Evolutionary conservation across 2,888 invertebrate genomes (phyloP).

Genomic region (Synergus japonicus): DNA sequence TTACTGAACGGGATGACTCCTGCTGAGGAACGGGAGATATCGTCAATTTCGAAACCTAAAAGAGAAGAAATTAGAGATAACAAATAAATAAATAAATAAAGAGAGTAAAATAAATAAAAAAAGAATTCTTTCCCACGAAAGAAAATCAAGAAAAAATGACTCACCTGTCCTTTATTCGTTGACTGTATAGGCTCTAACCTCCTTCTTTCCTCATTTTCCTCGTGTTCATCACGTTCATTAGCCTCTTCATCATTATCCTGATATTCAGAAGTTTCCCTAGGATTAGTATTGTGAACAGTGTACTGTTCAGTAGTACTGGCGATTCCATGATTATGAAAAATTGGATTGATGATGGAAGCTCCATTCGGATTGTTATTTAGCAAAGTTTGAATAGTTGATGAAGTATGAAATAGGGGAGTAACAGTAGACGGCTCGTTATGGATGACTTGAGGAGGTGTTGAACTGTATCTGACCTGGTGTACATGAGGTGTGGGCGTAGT

Average conservation of each 20-base stretch:
- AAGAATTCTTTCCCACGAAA: neutral
- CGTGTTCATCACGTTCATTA: slow-evolving; percentile 53
- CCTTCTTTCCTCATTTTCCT: slow-evolving; percentile 56
- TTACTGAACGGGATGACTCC: slow-evolving; percentile 48
- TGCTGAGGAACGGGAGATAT: slow-evolving; percentile 68
- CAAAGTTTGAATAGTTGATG: slow-evolving; percentile 72
- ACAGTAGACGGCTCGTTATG: slow-evolving; percentile 70
- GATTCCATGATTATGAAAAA: slow-evolving; percentile 72
- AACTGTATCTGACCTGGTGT: slow-evolving; percentile 70
- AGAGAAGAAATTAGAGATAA: slow-evolving; percentile 12
- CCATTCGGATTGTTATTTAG: slow-evolving; percentile 68
- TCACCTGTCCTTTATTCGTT: slow-evolving; percentile 71
- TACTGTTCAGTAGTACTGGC: slow-evolving; percentile 72
- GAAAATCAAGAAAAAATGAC: neutral
- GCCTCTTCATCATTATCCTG: slow-evolving; percentile 60
- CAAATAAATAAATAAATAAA: neutral
- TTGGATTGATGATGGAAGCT: slow-evolving; percentile 70
- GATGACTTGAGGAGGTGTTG: slow-evolving; percentile 69
- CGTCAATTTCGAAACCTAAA: slow-evolving; percentile 69
- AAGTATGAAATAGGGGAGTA: slow-evolving; percentile 69
- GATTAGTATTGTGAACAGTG: slow-evolving; percentile 69
- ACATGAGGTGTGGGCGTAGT: slow-evolving; percentile 68
- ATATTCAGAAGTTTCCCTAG: slow-evolving; percentile 71
- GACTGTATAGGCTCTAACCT: slow-evolving; percentile 71
- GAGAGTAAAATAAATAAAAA: neutral